phyloP scores from a whole-genome alignment of 2,888 invertebrate species.

The Hyposoter didymator region DNA sequence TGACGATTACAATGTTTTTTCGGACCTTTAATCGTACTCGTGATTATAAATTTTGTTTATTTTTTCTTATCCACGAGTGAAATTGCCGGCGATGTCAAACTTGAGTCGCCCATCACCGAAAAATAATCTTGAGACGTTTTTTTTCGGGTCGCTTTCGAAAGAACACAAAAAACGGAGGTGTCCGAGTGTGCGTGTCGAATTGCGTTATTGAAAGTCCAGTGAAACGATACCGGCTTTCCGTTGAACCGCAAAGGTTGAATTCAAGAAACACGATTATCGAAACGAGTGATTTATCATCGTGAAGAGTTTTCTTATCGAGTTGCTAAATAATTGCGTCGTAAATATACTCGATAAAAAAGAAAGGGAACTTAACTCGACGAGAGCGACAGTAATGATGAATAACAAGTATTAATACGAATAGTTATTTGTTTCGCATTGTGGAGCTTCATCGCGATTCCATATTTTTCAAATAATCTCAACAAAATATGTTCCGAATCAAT shows the following conservation, averaged over 20 bases:
- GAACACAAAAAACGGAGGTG: not conserved
- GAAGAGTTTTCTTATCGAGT: constrained; percentile 35
- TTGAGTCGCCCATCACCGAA: not conserved
- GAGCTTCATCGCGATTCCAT: not conserved
- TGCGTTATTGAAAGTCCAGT: constrained; percentile 4
- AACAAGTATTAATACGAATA: constrained; percentile 1
- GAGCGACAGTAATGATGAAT: not conserved
- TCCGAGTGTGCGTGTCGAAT: not conserved
- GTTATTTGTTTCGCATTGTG: not conserved
- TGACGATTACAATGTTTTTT: not conserved
- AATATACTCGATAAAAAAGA: constrained; percentile 28
- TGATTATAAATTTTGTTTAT: not conserved
- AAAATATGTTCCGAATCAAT: constrained; percentile 32
- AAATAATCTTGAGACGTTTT: not conserved
- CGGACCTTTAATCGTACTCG: not conserved
- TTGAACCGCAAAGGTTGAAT: constrained; percentile 23
- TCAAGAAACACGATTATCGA: constrained; percentile 14
- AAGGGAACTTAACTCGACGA: not conserved
- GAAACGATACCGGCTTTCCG: constrained; percentile 25
- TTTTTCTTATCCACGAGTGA: constrained; percentile 3
- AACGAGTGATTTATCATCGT: constrained; percentile 37
- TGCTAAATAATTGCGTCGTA: constrained; percentile 13
- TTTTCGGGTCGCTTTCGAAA: not conserved
- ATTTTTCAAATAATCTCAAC: not conserved
- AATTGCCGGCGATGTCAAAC: constrained; percentile 8